Conservation (phyloP, 2,113 vertebrate species). For the Synchiropus splendidus region DNA sequence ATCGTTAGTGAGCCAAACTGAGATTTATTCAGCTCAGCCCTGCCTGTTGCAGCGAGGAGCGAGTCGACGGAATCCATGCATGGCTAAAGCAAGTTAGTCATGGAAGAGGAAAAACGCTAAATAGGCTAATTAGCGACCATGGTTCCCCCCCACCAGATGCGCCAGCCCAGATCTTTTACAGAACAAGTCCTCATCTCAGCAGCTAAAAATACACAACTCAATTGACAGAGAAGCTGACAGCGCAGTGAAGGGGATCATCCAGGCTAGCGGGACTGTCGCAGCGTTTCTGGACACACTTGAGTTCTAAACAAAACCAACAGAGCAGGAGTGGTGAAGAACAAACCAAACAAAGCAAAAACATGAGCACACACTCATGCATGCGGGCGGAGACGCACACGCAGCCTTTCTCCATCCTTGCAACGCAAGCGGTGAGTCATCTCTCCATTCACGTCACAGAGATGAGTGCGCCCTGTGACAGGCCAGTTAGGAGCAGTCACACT, state of each 20-base stretch:
- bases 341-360: conserved; percentile 21
- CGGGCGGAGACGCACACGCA: conserved; percentile 8
- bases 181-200: conserved; percentile 36
- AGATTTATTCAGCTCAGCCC: no score
- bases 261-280: no score
- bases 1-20: no score
- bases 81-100: no score
- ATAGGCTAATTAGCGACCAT: no score
- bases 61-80: no score
- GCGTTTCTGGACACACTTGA: no score
- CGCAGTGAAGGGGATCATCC: no score
- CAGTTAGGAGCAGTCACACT: conserved; percentile 60
- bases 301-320: no score
- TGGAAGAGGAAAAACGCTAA: no score
- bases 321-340: conserved; percentile 8
- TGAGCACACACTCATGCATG: conserved; percentile 5
- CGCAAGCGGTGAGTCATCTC: conserved; percentile 68
- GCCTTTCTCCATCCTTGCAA: conserved; percentile 44
- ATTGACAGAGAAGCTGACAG: conserved; percentile 12
- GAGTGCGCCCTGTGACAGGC: conserved; percentile 65
- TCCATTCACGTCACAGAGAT: conserved; percentile 69
- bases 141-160: no score
- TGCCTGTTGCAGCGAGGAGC: no score
- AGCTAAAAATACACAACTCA: conserved; percentile 51
- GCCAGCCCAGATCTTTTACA: not conserved